A percentile compares a stretch with the other conserved stretches of the same genome.
Evolutionary conservation across 2,888 invertebrate genomes (phyloP).

Genomic region (Heliconius cydno): DNA sequence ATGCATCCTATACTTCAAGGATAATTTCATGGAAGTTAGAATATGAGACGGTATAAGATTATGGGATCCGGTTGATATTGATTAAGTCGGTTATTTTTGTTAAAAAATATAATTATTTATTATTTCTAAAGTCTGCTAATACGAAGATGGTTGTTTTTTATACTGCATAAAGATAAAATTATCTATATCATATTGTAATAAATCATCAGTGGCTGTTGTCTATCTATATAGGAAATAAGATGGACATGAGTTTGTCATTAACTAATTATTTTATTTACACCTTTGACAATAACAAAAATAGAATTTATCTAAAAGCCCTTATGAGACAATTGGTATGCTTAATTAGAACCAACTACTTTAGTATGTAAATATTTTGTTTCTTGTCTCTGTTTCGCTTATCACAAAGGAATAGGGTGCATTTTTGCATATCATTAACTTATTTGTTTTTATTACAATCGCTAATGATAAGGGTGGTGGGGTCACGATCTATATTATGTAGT

Average conservation of each 20-base stretch:
- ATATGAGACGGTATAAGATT: too few relatives aligned
- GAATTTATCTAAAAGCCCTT: slow-evolving; percentile 22
- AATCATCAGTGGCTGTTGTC: background rate
- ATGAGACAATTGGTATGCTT: background rate
- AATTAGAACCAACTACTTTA: background rate
- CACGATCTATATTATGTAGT: slow-evolving; percentile 28
- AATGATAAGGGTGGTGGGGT: slow-evolving; percentile 47
- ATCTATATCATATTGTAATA: background rate
- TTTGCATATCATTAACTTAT: slow-evolving; percentile 15
- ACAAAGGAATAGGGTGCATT: slow-evolving; percentile 19
- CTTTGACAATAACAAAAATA: slow-evolving; percentile 10
- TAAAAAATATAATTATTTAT: too few relatives aligned
- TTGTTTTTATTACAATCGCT: slow-evolving; percentile 43
- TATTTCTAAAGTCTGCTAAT: background rate
- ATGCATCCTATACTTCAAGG: too few relatives aligned
- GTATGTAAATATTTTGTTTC: background rate
- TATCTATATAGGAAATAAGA: background rate
- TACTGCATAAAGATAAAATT: background rate
- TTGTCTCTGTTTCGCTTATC: background rate
- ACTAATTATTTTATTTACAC: slow-evolving; percentile 6
- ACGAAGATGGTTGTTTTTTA: background rate
- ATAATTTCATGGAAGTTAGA: too few relatives aligned
- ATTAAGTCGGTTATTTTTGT: too few relatives aligned
- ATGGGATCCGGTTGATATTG: too few relatives aligned
- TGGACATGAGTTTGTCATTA: slow-evolving; percentile 2